Percentiles rank a stretch among this genome's conserved stretches.
Evolutionary conservation across 2,113 vertebrate species (phyloP).

Genomic region (Dendropsophus ebraccatus): DNA sequence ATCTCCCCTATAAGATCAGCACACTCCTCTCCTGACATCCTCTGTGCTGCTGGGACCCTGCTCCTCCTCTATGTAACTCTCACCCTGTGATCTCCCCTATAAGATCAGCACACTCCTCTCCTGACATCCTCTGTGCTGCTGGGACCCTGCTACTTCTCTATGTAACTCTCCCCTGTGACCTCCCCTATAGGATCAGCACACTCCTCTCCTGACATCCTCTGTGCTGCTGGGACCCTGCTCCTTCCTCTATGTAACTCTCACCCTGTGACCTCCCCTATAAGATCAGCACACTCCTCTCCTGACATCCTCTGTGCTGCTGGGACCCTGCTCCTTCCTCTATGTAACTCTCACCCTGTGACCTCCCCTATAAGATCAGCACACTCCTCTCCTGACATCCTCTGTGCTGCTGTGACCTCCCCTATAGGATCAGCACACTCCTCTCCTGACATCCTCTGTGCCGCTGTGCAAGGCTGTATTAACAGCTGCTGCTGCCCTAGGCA

Average conservation of each 20-base stretch:
- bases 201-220: no score
- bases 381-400: no score
- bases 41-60: not conserved
- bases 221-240: not conserved
- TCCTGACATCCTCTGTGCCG: no score
- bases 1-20: no score
- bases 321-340: no score
- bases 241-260: not conserved
- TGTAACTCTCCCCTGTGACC: not conserved
- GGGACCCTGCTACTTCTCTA: not conserved
- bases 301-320: not conserved
- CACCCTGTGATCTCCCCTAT: not conserved
- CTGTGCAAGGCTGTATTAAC: no score
- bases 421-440: no score
- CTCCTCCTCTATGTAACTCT: not conserved
- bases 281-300: not conserved
- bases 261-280: not conserved
- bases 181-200: no score
- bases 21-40: not conserved
- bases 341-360: no score
- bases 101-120: not conserved
- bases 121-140: not conserved
- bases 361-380: no score
- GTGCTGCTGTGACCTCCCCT: no score
- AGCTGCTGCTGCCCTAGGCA: no score